A percentile compares a stretch with the other conserved stretches of the same genome.
Evolutionary conservation across 2,888 invertebrate genomes (phyloP).

Genomic region (Clostera curtula): DNA sequence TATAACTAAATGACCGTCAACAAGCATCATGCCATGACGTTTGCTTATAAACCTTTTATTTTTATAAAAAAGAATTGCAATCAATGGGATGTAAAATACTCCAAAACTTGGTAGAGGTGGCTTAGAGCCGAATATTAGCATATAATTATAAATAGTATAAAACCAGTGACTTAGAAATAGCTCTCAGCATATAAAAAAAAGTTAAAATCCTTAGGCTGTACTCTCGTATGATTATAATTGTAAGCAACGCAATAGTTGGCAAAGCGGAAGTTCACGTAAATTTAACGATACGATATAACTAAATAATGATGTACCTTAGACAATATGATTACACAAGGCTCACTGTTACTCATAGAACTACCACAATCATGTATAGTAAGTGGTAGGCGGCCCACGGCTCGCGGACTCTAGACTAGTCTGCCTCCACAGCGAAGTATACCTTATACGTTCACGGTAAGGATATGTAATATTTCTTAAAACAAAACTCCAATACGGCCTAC

Average conservation of each 20-base stretch:
- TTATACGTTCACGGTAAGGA: conserved; percentile 58
- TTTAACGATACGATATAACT: conserved; percentile 73
- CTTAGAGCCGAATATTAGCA: conserved; percentile 55
- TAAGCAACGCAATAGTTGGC: conserved; percentile 75
- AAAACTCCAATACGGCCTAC: conserved; percentile 41
- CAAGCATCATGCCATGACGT: conserved; percentile 69
- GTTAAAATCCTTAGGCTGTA: conserved; percentile 76
- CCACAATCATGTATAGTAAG: conserved; percentile 37
- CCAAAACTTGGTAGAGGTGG: conserved; percentile 64
- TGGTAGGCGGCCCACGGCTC: conserved; percentile 35
- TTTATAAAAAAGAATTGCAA: conserved; percentile 58
- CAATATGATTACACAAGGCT: conserved; percentile 70
- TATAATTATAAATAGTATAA: conserved; percentile 62
- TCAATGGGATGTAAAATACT: conserved; percentile 69
- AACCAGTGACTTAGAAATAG: conserved; percentile 73
- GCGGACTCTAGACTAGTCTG: conserved; percentile 43
- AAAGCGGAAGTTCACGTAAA: conserved; percentile 72
- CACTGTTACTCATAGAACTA: conserved; percentile 55
- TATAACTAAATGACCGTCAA: conserved; percentile 69
- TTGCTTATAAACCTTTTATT: conserved; percentile 51
- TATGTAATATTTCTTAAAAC: conserved; percentile 66
- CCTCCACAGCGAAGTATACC: conserved; percentile 45
- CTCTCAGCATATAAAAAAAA: conserved; percentile 71
- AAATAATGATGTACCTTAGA: conserved; percentile 73
- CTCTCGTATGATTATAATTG: conserved; percentile 71